These are phyloP conservation scores for Drosophila mimetica DNA, from an alignment of 2,888 invertebrate genomes.

Conservation along the genomic window DNA sequence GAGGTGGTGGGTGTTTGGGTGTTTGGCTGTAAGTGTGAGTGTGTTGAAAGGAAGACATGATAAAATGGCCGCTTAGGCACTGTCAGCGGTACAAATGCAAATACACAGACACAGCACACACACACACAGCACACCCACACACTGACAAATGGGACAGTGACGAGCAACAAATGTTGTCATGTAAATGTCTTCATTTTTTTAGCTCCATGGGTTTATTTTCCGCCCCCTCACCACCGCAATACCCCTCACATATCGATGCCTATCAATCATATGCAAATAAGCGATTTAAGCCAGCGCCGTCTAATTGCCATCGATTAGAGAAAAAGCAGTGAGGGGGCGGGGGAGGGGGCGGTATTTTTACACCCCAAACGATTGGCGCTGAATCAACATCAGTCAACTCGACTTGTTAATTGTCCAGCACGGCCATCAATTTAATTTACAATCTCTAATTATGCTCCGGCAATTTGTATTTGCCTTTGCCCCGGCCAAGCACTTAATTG, in stretches of 20 bases:
- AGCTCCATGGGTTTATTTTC: slow-evolving; percentile 11
- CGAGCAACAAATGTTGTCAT: slow-evolving; percentile 68
- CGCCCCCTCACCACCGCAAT: neutral
- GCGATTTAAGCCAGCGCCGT: slow-evolving; percentile 19
- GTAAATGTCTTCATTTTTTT: slow-evolving; percentile 60
- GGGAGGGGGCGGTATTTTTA: slow-evolving; percentile 7
- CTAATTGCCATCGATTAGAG: slow-evolving; percentile 40
- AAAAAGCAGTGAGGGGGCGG: no score
- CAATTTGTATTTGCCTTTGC: slow-evolving; percentile 5
- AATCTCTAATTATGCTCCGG: slow-evolving; percentile 14
- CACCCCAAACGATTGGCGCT: slow-evolving; percentile 4
- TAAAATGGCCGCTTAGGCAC: slow-evolving; percentile 77
- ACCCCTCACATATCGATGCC: slow-evolving; percentile 10
- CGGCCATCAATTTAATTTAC: slow-evolving; percentile 17
- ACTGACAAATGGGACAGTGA: slow-evolving; percentile 65
- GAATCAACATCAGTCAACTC: slow-evolving; percentile 45
- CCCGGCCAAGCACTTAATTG: slow-evolving; percentile 10
- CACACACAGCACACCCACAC: slow-evolving; percentile 11
- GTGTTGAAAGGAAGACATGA: slow-evolving; percentile 69
- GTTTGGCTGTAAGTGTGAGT: neutral
- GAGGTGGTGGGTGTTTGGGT: slow-evolving; percentile 4
- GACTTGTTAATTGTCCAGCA: slow-evolving; percentile 53
- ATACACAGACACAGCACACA: slow-evolving; percentile 23
- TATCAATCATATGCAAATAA: slow-evolving; percentile 69
- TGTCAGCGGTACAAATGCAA: slow-evolving; percentile 55